Evolutionary conservation across 2,888 invertebrate species (phyloP), one percentile per base, ranked within the genome.

Genomic region (Busseola fusca): DNA sequence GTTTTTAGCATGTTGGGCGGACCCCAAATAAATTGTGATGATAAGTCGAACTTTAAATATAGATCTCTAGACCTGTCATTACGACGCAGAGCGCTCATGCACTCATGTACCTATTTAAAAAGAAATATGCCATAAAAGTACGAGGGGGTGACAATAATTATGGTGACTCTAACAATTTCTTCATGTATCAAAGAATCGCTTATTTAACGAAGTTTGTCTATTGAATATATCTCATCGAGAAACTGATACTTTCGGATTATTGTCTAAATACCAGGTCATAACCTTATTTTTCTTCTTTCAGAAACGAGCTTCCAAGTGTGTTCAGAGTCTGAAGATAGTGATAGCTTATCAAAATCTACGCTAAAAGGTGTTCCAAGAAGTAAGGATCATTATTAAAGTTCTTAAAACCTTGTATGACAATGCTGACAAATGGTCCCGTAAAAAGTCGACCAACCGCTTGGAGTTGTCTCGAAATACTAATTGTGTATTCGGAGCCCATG

Each of bases 231-330:
- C 10, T 5, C 10, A 10, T 16, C n/a, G 16, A 2, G 18, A 25
- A 37, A 12, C 18, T 3, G 25, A 25, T 18, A 25, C 12, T 18
- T 25, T 25, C 18, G 18, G 1, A 9, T 16, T 5, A 6, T 34
- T 34, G 5, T 37, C 1, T 10, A 21, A 42, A 27, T 40, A 25
- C 25, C 4, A 27, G 21, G 12, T 21, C 12, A 27, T 2, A 21
- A 54, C 3, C 9, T 1, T 7, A 7, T 16, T 52, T n/a, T 50
- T n/a, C 10, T 16, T 27, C 67, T 94, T 93, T 63, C 93, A 96
- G 96, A 96, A 89, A 96, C 96, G 0, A 96, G 96, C 86, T 96
- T 96, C 73, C 96, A 96, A 91, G 92, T 93, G 56, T 95, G 95
- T 86, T 96, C 96, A 50, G 96, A 96, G 79, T 96, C 96, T 0